Evolutionary conservation across 2,888 invertebrate species (phyloP).

Genomic region (Drosophila macrospina): DNA sequence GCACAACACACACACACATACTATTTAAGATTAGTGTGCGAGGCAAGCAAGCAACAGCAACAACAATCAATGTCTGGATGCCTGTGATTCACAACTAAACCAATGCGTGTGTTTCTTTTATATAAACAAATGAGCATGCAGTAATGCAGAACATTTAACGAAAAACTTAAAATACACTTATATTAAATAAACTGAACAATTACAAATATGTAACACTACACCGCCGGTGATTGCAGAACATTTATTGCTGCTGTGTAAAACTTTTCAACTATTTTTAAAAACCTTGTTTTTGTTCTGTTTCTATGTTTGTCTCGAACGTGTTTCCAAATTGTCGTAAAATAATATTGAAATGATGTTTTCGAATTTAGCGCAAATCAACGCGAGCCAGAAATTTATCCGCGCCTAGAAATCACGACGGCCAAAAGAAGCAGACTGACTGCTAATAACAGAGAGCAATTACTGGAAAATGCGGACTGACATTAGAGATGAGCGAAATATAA

Average conservation of each 20-base stretch:
- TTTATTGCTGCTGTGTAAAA: slow-evolving; percentile 6
- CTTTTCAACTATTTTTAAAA: slow-evolving; percentile 21
- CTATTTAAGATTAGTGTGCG: slow-evolving; percentile 72
- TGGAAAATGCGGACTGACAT: no score
- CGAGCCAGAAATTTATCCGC: slow-evolving; percentile 50
- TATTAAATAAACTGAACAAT: slow-evolving; percentile 40
- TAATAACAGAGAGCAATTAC: slow-evolving; percentile 14
- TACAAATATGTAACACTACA: slow-evolving; percentile 56
- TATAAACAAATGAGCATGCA: slow-evolving; percentile 55
- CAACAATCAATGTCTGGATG: slow-evolving; percentile 46
- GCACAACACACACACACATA: slow-evolving; percentile 36
- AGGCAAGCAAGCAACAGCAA: slow-evolving; percentile 49
- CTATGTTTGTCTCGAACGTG: slow-evolving; percentile 22
- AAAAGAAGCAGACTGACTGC: slow-evolving; percentile 59
- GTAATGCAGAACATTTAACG: slow-evolving; percentile 36
- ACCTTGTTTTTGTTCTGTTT: slow-evolving; percentile 18
- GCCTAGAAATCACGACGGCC: slow-evolving; percentile 63
- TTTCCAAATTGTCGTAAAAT: slow-evolving; percentile 54
- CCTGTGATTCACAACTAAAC: slow-evolving; percentile 52
- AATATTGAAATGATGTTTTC: slow-evolving; percentile 53
- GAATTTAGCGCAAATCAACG: slow-evolving; percentile 57
- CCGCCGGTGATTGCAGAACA: slow-evolving; percentile 20
- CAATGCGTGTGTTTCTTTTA: slow-evolving; percentile 59
- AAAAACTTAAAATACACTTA: slow-evolving; percentile 32
- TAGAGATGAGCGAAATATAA: no score